Evolutionary conservation across 2,113 vertebrate species (phyloP).

Genomic region (Pao palembangensis): DNA sequence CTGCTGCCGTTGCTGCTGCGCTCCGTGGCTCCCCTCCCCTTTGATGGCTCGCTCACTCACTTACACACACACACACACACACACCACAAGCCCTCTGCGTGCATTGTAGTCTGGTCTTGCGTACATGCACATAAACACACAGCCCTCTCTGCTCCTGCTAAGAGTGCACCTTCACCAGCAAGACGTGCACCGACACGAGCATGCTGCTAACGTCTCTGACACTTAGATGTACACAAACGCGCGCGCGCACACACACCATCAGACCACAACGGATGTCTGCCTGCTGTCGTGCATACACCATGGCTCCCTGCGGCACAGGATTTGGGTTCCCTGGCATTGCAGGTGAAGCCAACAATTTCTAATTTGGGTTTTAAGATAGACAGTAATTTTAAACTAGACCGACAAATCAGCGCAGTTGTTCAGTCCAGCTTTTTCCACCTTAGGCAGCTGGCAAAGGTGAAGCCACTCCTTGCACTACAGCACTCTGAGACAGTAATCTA

Average conservation of each 20-base stretch:
- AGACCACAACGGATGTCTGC: conserved; percentile 57
- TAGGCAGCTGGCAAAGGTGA: no score
- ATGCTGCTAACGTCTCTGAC: conserved; percentile 36
- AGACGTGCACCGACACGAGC: conserved; percentile 51
- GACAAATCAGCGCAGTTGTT: no score
- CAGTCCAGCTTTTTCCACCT: no score
- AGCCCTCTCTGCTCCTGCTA: conserved; percentile 50
- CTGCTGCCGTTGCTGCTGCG: conserved; percentile 51
- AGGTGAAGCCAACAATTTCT: no score
- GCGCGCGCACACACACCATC: conserved; percentile 49
- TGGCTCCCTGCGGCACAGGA: conserved; percentile 53
- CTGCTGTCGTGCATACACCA: conserved; percentile 52
- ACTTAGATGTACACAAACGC: conserved; percentile 10
- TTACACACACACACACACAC: conserved; percentile 53
- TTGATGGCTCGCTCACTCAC: conserved; percentile 57
- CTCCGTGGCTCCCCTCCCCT: conserved; percentile 64
- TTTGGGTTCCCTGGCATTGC: no score
- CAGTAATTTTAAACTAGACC: no score
- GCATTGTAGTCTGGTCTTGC: conserved; percentile 60
- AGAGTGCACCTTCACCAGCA: conserved; percentile 56
- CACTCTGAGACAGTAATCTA: no score
- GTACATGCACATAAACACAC: conserved; percentile 51
- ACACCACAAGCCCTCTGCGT: conserved; percentile 58
- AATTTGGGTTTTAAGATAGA: no score
- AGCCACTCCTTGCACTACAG: no score